Percentiles rank a stretch among this genome's conserved stretches.
phyloP scores from a whole-genome alignment of 1,140 invertebrate genomes.

The Drosophila bipectinata region DNA sequence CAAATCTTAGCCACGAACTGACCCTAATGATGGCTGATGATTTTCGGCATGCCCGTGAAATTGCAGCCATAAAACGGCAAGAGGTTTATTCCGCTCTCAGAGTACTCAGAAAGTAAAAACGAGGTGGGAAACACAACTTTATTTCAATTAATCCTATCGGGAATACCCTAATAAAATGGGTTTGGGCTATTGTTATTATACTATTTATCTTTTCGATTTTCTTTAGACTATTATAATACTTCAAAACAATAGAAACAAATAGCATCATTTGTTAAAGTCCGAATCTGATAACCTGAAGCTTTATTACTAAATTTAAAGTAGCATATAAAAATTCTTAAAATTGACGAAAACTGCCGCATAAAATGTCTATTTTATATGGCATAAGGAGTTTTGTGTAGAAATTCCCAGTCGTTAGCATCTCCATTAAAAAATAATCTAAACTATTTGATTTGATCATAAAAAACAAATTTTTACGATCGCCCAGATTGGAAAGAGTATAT shows the following conservation, averaged over 20 bases:
- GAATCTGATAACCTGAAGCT: neutral
- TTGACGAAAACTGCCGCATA: neutral
- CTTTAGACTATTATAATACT: neutral
- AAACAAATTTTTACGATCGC: neutral
- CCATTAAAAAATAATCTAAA: neutral
- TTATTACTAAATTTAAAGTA: neutral
- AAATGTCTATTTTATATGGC: neutral
- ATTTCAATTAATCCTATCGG: neutral
- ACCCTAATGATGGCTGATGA: constrained; percentile 76
- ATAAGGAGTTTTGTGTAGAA: neutral
- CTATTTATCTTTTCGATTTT: neutral
- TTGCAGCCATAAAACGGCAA: constrained; percentile 61
- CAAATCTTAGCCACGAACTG: constrained; percentile 62
- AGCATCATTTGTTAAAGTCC: neutral
- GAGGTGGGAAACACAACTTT: constrained; percentile 17
- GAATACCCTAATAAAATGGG: constrained; percentile 7
- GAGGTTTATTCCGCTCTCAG: constrained; percentile 14
- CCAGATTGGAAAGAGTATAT: neutral
- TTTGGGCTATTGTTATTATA: neutral
- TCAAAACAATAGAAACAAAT: neutral
- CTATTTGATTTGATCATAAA: neutral
- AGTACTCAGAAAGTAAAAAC: constrained; percentile 70
- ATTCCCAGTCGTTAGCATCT: neutral
- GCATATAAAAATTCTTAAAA: neutral
- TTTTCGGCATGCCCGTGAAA: constrained; percentile 65